Evolutionary conservation across 1,140 invertebrate genomes (phyloP), one percentile per base, ranked within the genome.

Genomic region (Aricia agestis): DNA sequence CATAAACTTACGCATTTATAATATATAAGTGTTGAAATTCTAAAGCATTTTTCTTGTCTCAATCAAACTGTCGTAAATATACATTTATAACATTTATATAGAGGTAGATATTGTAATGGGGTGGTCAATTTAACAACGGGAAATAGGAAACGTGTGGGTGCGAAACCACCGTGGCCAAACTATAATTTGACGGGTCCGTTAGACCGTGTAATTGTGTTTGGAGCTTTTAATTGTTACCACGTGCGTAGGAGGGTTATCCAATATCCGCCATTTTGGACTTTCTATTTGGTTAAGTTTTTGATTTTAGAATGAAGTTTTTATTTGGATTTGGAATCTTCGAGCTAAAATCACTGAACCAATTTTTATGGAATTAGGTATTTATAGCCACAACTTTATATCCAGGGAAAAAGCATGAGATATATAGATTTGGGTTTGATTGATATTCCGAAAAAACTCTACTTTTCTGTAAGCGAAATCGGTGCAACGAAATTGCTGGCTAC

Each of bases 101-200:
- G 9, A 52, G n/a, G n/a, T n/a, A n/a, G n/a, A n/a, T n/a, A n/a
- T n/a, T 52, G 45, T 52, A 52, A 52, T 52, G 45, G 45, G 45
- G 45, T 52, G 45, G 41, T 71, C 78, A 69, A 13, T 4, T 11
- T 52, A 9, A 52, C 45, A 52, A 52, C 45, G 45, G 45, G 45
- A 36, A 5, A 36, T 36, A 9, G 89, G 89, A 91, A 89, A 85
- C 83, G 89, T 90, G 89, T 91, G 89, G 89, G 89, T 89, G 87
- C 86, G 76, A 88, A 89, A 90, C 79, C 85, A 84, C 87, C 89
- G 89, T 90, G 86, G 78, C 89, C 78, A 90, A 91, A 88, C 82
- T 91, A 89, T 91, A 90, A 91, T 36, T 36, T 90, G 89, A 85
- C 84, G 89, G 78, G 77, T 84, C 85, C 87, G 79, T 91, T 85